Evolutionary conservation across 2,888 invertebrate species (phyloP).

Genomic region (Zhuqinia jingwanae): DNA sequence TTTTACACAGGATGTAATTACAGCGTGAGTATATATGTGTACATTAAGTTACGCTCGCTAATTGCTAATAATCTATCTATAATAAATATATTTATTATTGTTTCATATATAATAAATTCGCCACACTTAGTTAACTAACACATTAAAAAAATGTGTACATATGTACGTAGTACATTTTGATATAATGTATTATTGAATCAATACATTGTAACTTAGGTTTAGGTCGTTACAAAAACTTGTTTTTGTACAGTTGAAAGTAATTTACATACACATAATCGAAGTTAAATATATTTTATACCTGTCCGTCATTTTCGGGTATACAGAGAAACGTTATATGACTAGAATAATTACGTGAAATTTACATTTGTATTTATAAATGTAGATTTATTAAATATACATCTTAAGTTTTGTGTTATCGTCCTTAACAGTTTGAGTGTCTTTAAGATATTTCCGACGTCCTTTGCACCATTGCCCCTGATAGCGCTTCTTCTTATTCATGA

Average conservation of each 20-base stretch:
- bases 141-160: too few relatives aligned
- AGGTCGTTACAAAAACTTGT: conserved; percentile 41
- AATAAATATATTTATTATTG: background rate
- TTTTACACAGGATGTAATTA: too few relatives aligned
- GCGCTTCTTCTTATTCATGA: too few relatives aligned
- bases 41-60: too few relatives aligned
- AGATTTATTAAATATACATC: background rate
- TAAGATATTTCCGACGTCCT: too few relatives aligned
- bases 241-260: conserved; percentile 52
- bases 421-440: too few relatives aligned
- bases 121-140: too few relatives aligned
- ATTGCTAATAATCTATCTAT: too few relatives aligned
- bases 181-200: background rate
- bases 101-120: background rate
- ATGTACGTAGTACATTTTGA: too few relatives aligned
- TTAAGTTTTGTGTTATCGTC: too few relatives aligned
- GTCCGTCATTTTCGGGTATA: conserved; percentile 36
- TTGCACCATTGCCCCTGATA: too few relatives aligned
- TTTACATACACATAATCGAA: conserved; percentile 22
- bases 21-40: too few relatives aligned
- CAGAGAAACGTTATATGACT: conserved; percentile 59
- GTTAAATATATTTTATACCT: background rate
- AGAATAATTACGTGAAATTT: conserved; percentile 52
- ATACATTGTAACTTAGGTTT: background rate
- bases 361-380: conserved; percentile 35